Conservation (phyloP, 1,140 invertebrate species). For the Lordiphosa stackelbergi region DNA sequence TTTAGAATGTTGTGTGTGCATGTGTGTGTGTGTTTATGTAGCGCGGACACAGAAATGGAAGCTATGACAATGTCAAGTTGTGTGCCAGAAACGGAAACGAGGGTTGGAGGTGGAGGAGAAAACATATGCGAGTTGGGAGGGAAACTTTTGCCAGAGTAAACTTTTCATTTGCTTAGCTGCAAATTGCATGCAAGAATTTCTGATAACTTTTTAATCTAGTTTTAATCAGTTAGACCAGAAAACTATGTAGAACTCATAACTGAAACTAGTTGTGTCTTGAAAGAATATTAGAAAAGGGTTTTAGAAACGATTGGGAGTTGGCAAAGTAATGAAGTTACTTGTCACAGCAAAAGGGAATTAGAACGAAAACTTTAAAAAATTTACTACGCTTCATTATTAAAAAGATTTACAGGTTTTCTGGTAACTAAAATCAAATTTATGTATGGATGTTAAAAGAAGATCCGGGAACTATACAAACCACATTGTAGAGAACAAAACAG, state of each 20-base stretch:
- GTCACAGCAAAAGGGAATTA: no score
- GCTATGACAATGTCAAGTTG: constrained; percentile 24
- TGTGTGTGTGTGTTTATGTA: constrained; percentile 28
- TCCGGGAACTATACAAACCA: no score
- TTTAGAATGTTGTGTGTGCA: constrained; percentile 3
- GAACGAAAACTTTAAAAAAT: no score
- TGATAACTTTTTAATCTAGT: constrained; percentile 70
- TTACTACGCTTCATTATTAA: no score
- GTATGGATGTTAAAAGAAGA: no score
- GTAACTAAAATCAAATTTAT: no score
- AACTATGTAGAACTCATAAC: constrained; percentile 1
- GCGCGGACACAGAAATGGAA: constrained; percentile 10
- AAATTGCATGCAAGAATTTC: constrained; percentile 30
- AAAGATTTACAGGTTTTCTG: no score
- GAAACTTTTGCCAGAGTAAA: constrained; percentile 38
- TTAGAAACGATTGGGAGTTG: no score
- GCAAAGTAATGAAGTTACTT: no score
- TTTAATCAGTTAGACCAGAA: constrained; percentile 61
- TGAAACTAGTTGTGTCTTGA: no score
- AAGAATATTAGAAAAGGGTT: no score
- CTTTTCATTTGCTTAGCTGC: constrained; percentile 42
- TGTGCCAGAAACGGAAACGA: constrained; percentile 1
- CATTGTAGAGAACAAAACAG: no score
- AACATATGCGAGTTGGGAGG: constrained; percentile 26
- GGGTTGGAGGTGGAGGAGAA: neutral